These are phyloP conservation scores for Argopecten irradians DNA, from an alignment of 1,140 invertebrate species.

Conservation along the genomic window DNA sequence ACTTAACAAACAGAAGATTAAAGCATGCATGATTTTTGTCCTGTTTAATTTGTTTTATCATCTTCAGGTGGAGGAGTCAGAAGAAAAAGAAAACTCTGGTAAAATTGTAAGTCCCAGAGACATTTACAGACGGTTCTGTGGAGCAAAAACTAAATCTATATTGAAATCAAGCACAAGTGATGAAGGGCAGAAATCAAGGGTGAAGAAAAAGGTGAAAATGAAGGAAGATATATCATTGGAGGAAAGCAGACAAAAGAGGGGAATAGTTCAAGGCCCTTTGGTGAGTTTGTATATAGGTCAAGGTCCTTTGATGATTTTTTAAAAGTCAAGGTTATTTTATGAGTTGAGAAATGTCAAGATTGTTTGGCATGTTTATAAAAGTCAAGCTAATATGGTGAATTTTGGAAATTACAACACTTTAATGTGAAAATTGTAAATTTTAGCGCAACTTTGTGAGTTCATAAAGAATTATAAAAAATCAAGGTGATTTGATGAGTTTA, in stretches of 20 bases:
- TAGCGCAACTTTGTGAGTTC: background rate
- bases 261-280: background rate
- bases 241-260: background rate
- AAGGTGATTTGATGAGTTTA: background rate
- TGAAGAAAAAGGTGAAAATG: slow-evolving; percentile 24
- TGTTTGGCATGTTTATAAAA: background rate
- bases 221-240: background rate
- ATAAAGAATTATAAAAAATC: background rate
- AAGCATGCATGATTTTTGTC: too few species aligned
- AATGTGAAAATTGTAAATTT: too few species aligned
- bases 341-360: background rate
- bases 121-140: slow-evolving; percentile 40
- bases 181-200: background rate
- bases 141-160: background rate
- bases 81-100: background rate
- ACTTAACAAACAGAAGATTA: too few species aligned
- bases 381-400: background rate
- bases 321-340: background rate
- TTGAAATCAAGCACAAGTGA: slow-evolving; percentile 37
- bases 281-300: slow-evolving; percentile 4
- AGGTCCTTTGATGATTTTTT: background rate
- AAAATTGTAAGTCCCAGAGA: slow-evolving; percentile 42
- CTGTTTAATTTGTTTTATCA: background rate
- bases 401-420: too few species aligned
- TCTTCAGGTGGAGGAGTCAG: background rate